A percentile compares a stretch with the other conserved stretches of the same genome.
These are phyloP conservation scores for Stigmatopora argus DNA, from an alignment of 2,113 vertebrate genomes.

Conservation along the genomic window DNA sequence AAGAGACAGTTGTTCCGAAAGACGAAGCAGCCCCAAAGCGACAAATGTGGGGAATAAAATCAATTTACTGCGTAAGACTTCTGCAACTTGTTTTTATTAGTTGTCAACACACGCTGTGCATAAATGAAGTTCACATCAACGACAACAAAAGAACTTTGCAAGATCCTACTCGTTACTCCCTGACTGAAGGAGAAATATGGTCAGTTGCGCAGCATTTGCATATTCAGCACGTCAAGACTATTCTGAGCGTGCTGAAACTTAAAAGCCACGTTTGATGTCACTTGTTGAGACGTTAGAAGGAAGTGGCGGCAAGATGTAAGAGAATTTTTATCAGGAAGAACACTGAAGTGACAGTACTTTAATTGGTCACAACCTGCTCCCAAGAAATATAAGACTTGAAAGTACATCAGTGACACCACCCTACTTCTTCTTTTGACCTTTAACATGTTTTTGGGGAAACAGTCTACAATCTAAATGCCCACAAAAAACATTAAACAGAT, in stretches of 20 bases:
- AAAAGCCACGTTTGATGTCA: constrained; percentile 31
- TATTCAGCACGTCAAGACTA: constrained; percentile 20
- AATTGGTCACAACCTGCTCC: constrained; percentile 17
- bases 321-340: constrained; percentile 10
- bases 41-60: neutral
- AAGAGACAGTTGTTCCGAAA: neutral
- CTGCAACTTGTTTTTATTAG: too few relatives aligned
- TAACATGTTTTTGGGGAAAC: neutral
- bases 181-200: too few relatives aligned
- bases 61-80: too few relatives aligned
- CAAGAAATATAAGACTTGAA: neutral
- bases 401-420: neutral
- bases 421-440: neutral
- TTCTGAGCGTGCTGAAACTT: constrained; percentile 25
- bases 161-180: too few relatives aligned
- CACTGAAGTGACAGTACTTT: constrained; percentile 1
- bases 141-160: too few relatives aligned
- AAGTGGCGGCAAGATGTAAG: constrained; percentile 14
- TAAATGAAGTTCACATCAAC: too few relatives aligned
- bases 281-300: constrained; percentile 13
- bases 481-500: neutral
- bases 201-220: constrained; percentile 14
- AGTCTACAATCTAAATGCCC: neutral
- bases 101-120: too few relatives aligned
- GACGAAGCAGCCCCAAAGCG: neutral